Conservation (phyloP, 1,140 invertebrate species). For the Rhopalosiphum maidis region DNA sequence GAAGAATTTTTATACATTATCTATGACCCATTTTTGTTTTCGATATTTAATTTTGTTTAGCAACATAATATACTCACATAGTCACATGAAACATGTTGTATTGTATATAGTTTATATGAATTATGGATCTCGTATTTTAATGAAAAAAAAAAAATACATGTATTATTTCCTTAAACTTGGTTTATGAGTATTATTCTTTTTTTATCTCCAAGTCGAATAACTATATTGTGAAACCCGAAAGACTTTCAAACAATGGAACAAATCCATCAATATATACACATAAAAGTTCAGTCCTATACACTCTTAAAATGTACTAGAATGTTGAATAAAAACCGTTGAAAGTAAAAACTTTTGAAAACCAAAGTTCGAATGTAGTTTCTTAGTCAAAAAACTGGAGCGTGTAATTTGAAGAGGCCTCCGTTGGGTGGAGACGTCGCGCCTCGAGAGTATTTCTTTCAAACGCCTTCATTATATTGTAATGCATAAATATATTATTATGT, state of each 20-base stretch:
- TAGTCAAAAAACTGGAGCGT: neutral
- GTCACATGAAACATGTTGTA: neutral
- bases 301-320: conserved; percentile 18
- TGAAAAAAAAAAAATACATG: neutral
- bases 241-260: conserved; percentile 35
- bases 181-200: neutral
- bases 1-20: no score
- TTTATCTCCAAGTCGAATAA: conserved; percentile 5
- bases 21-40: no score
- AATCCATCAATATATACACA: conserved; percentile 38
- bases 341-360: conserved; percentile 28
- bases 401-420: neutral
- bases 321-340: neutral
- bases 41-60: no score
- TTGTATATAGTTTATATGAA: neutral
- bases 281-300: neutral
- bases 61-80: neutral
- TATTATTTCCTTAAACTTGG: neutral
- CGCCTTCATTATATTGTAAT: neutral
- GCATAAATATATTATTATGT: neutral
- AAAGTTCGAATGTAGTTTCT: neutral
- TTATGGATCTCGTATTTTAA: neutral
- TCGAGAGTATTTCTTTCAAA: neutral
- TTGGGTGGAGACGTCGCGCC: neutral
- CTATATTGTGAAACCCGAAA: conserved; percentile 13